Conservation (phyloP, 2,113 vertebrate genomes). For the Felis chaus region DNA sequence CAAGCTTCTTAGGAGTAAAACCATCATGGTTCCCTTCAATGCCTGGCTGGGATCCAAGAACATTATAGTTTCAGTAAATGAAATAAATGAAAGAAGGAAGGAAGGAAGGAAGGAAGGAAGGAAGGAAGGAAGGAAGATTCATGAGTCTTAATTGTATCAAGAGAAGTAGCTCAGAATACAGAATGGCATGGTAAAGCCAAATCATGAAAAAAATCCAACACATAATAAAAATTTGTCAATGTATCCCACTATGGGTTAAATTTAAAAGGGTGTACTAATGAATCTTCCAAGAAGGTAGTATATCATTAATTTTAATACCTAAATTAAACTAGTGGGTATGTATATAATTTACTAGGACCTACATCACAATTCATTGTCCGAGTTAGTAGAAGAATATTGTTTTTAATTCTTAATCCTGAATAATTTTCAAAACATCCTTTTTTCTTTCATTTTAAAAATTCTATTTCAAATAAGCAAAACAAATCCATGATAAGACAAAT, state of each 20-base stretch:
- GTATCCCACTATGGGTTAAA: background rate
- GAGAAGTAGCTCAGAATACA: background rate
- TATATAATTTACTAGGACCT: background rate
- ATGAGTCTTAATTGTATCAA: background rate
- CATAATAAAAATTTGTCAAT: background rate
- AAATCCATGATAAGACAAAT: background rate
- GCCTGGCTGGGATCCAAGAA: background rate
- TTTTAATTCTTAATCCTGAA: constrained; percentile 33
- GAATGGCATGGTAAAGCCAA: background rate
- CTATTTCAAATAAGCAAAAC: constrained; percentile 56
- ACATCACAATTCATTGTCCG: constrained; percentile 11
- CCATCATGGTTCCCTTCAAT: background rate
- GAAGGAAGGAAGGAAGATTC: background rate
- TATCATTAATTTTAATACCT: background rate
- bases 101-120: background rate
- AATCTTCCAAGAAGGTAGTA: background rate
- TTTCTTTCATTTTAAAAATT: constrained; percentile 33
- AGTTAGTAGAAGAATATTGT: background rate
- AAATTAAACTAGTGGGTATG: constrained; percentile 9
- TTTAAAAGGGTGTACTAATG: background rate
- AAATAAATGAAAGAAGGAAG: background rate
- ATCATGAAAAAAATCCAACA: background rate
- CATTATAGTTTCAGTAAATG: background rate
- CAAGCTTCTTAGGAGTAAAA: background rate
- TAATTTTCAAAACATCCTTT: constrained; percentile 19